Base-by-base conservation (phyloP, 2,113 vertebrate genomes). In the Panurus biarmicus region DNA sequence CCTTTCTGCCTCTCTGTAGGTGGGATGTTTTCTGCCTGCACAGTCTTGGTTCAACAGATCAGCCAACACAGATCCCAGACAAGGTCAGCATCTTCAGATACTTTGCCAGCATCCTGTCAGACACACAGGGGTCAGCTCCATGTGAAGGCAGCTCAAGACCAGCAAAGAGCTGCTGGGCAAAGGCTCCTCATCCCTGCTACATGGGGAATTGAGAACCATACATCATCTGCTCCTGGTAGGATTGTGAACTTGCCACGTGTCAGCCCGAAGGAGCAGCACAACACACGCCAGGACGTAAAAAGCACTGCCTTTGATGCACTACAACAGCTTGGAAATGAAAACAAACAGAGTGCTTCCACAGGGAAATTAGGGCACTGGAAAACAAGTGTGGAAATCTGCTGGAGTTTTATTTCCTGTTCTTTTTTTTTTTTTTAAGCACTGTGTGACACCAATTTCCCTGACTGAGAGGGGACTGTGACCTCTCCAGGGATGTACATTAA, bases 321-420 rank as follows among this genome's bases (percentile, higher is more conserved):
- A 89, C 95, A 91, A 48, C 1, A 14, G 90, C 90, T 93, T 38
- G 67, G 89, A 91, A 96, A 94, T 86, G 36, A 95, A 97, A 97
- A 94, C 85, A 97, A 97, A 91, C 10, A 5, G 87, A 95, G 85
- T 1, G 12, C 54, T 91, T 67, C 36, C 65, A 94, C 19, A 9
- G 42, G 62, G 94, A 95, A 97, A 96, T 40, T 62, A 95, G 83
- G 67, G 77, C 90, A 95, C 79, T 8, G 36, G 85, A 94, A 97
- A 96, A 88, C 65, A 47, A 89, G 69, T 4, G 1, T 72, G 61
- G 50, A 57, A 85, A 83, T 94, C 62, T 67, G n/a, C 7, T 78
- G 47, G 65, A 35, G 15, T 21, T 51, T 86, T 76, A 83, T 60
- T 33, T 48, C 19, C 36, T 29, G 7, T 6, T 42, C 20, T 7